Base-by-base conservation (phyloP, 2,113 vertebrate species). In the Sisor rabdophorus region DNA sequence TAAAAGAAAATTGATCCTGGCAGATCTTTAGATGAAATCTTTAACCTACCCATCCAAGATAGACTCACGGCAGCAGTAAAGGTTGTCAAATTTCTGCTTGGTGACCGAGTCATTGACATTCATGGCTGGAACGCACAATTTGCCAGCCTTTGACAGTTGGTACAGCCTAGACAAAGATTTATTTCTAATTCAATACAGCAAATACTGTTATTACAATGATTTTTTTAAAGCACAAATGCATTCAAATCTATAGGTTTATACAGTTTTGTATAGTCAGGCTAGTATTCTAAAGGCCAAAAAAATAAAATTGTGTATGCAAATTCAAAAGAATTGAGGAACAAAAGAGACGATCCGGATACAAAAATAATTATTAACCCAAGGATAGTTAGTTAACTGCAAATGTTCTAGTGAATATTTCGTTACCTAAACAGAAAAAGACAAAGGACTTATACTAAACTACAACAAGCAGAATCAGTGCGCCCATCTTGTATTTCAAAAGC, bases 51-150 rank as follows among this genome's bases (percentile, higher is more conserved):
- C 96, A 0, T 98, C 96, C 78, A 98, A 88, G 88, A 98, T 98
- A 73, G 96, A 98, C 84, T 98, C 96, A 44, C 96, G 86, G 91
- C 96, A 98, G 90, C 96, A 98, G 89, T 98, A 98, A 2, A 98
- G 92, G 89, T 98, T 98, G 90, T 98, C 96, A 77, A 98, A 98
- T 85, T 98, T 98, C 90, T 98, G 96, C 80, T 98, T 98, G 52
- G 96, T 98, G 78, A 98, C 96, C 0, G 96, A 98, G 87, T 98
- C 96, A 17, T 98, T 98, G 87, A 98, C 96, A 6, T 98, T 98
- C 96, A 98, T 98, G 78, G 96, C 96, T 3, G 96, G 96, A 44
- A 98, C 96, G 26, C 96, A 98, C 28, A 98, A 89, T 82, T 98
- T 98, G 6, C 96, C 96, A 0, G 95, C 96, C 81, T 98, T 98